Base-by-base conservation (phyloP, 1,140 invertebrate species). In the Drosophila auraria region DNA sequence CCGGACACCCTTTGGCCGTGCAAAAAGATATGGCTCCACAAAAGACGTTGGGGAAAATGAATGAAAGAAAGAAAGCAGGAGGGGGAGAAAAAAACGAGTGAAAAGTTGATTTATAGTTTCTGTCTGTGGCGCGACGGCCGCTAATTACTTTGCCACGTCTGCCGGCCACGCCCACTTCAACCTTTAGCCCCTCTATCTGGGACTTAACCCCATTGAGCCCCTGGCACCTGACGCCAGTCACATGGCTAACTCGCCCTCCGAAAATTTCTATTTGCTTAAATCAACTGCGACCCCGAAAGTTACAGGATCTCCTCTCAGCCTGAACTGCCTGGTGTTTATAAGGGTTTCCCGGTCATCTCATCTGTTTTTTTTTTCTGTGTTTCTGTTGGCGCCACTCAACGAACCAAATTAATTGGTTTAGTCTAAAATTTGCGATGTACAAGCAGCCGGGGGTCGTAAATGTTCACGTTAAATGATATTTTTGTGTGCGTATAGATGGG, bases 131-230 rank as follows among this genome's bases (percentile, higher is more conserved):
- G 73, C 79, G 57, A 59, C 80, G 82, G 68, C 86, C 82, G 84
- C 82, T 89, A 89, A 89, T 89, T 89, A 89, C 84, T 89, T 89
- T 89, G 86, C 82, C 86, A 90, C 84, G 84, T 84, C 86, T 76
- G 58, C 61, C 66, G 53, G 66, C 84, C 72, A 87, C 84, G 84
- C 83, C 83, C 69, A 57, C 50, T 56, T 54, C 36, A 51, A 76
- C 50, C 45, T 27, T 45, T 62, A 17, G 15, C 36, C 58, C 38
- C 40, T 60, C 42, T 27, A 44, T 27, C 51, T 33, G 23, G 27
- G 42, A 27, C 40, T 45, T 49, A 51, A 44, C 38, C 36, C 75
- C 53, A 2, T 40, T n/a, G 54, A 25, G 54, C 33, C n/a, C 69
- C 42, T 12, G 54, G 61, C 56, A 80, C 77, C 77, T 79, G 77